A percentile compares a stretch with the other conserved stretches of the same genome.
Conservation (phyloP, 2,888 invertebrate genomes). For the Axea sp. region DNA sequence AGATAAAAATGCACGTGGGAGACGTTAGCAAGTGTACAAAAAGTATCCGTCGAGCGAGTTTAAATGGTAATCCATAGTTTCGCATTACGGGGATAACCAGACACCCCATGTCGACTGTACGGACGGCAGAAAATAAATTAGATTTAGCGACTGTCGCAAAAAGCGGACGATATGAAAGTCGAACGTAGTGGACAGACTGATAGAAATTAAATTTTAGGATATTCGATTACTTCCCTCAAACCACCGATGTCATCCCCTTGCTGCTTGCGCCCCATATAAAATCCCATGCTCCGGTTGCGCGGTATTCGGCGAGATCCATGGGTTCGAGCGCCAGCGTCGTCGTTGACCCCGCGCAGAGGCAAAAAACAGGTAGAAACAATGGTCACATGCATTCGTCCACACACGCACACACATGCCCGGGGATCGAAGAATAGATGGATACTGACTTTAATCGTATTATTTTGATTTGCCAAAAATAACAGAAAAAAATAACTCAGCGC, state of each 20-base stretch:
- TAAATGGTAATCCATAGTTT: constrained; percentile 59
- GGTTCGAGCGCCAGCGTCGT: constrained; percentile 29
- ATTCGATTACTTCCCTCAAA: constrained; percentile 77
- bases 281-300: constrained; percentile 39
- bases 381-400: constrained; percentile 34
- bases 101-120: constrained; percentile 62
- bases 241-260: constrained; percentile 63
- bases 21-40: constrained; percentile 61
- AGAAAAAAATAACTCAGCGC: constrained; percentile 44
- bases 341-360: constrained; percentile 40
- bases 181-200: constrained; percentile 69
- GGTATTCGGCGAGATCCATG: constrained; percentile 38
- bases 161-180: constrained; percentile 78
- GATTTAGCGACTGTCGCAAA: constrained; percentile 78
- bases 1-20: constrained; percentile 38
- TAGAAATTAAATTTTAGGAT: constrained; percentile 79
- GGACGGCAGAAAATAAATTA: constrained; percentile 75
- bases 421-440: constrained; percentile 61
- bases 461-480: constrained; percentile 62
- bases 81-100: constrained; percentile 60
- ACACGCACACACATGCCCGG: constrained; percentile 8
- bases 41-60: constrained; percentile 59
- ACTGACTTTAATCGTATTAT: constrained; percentile 63
- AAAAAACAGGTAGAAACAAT: constrained; percentile 62
- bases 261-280: constrained; percentile 60